Conservation (phyloP, 2,113 vertebrate species). For the Limanda limanda region DNA sequence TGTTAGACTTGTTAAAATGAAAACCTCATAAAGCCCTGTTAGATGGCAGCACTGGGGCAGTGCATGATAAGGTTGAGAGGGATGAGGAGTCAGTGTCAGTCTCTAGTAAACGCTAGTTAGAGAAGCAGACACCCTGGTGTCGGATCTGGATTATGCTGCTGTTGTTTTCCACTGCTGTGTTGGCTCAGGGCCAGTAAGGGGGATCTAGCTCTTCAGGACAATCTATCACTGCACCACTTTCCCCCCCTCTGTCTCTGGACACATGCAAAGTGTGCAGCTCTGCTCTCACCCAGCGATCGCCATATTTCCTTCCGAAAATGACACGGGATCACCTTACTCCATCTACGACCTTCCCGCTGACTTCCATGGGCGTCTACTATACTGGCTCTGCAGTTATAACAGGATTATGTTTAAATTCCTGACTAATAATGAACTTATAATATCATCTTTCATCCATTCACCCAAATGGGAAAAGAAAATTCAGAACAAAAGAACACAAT, state of each 20-base stretch:
- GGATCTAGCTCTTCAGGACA: conserved; percentile 10
- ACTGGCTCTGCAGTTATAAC: neutral
- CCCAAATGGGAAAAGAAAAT: conserved; percentile 39
- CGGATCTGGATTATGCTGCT: conserved; percentile 42
- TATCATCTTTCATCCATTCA: conserved; percentile 49
- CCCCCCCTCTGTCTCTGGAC: neutral
- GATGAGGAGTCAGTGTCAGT: neutral
- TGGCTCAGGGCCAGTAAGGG: conserved; percentile 35
- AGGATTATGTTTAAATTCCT: conserved; percentile 9
- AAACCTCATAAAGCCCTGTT: neutral
- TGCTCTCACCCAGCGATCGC: neutral
- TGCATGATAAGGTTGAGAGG: no score
- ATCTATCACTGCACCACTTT: conserved; percentile 40
- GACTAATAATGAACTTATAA: conserved; percentile 19
- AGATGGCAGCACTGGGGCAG: no score
- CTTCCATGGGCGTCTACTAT: neutral
- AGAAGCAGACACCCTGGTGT: conserved; percentile 23
- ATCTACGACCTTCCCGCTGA: neutral
- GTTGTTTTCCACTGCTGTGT: conserved; percentile 38
- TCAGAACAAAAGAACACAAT: conserved; percentile 37
- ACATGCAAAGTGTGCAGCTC: neutral
- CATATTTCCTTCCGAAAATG: neutral
- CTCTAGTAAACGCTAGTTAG: neutral
- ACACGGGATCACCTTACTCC: neutral
- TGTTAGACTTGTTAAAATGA: neutral